Evolutionary conservation across 2,113 vertebrate genomes (phyloP).

Genomic region (Neogale vison): DNA sequence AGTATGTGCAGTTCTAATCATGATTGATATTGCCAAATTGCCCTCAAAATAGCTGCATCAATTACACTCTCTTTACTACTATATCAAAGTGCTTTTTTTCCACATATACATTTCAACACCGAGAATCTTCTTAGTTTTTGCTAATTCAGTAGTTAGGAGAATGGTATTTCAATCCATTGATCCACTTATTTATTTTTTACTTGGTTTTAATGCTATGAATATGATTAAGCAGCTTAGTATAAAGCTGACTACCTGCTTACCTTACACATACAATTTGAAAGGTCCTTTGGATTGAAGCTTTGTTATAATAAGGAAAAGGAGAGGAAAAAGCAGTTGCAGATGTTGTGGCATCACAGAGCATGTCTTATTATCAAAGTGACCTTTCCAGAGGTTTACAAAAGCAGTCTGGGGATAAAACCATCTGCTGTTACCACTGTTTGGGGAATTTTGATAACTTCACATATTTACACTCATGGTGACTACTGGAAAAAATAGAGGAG

Average conservation of each 20-base stretch:
- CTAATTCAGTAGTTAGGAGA: background rate
- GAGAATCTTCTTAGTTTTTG: slow-evolving; percentile 16
- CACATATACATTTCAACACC: background rate
- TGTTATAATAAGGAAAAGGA: background rate
- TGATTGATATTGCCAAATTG: slow-evolving; percentile 10
- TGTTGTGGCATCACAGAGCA: background rate
- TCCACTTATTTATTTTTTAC: slow-evolving; percentile 25
- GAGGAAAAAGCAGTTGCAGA: background rate
- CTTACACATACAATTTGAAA: background rate
- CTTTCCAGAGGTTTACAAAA: background rate
- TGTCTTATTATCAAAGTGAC: background rate
- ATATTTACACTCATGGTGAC: background rate
- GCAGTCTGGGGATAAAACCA: background rate
- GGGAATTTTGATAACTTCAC: background rate
- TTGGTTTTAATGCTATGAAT: slow-evolving; percentile 13
- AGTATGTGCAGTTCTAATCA: background rate
- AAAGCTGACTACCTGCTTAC: background rate
- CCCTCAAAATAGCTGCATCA: background rate
- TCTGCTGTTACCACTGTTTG: background rate
- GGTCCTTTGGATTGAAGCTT: background rate
- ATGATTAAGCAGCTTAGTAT: background rate
- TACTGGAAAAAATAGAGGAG: background rate
- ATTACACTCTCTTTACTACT: background rate
- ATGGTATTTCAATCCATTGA: background rate
- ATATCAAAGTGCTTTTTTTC: background rate